A percentile compares a stretch with the other conserved stretches of the same genome.
Conservation (phyloP, 92 coral and sea anemone genomes). For the Chrysogorgia sp. region DNA sequence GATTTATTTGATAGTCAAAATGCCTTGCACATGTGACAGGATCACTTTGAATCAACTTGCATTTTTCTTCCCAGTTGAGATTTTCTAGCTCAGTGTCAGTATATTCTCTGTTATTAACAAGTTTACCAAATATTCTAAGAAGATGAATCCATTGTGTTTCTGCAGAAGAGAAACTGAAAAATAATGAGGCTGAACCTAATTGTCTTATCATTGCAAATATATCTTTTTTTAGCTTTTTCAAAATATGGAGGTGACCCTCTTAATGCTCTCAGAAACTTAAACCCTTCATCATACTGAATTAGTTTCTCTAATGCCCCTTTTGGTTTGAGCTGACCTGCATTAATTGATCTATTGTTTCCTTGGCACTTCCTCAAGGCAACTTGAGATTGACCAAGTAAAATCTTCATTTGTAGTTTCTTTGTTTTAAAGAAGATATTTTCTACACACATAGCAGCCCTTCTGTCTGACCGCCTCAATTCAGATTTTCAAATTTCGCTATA, state of each 20-base stretch:
- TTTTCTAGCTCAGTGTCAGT: no score
- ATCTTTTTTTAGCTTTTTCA: conserved; percentile 61
- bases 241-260: conserved; percentile 79
- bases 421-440: conserved; percentile 47
- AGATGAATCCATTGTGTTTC: no score
- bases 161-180: no score
- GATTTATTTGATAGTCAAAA: no score
- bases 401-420: conserved; percentile 49
- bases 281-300: conserved; percentile 57
- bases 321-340: conserved; percentile 62
- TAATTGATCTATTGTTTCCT: conserved; percentile 23
- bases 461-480: conserved; percentile 21
- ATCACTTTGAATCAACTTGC: no score
- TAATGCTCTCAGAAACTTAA: conserved; percentile 60
- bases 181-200: no score
- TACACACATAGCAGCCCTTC: conserved; percentile 47
- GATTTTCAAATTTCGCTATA: conserved; percentile 37
- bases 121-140: no score
- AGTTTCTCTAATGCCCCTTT: conserved; percentile 52
- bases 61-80: no score
- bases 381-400: conserved; percentile 37
- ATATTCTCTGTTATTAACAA: no score
- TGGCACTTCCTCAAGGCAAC: conserved; percentile 43
- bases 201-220: conserved; percentile 62
- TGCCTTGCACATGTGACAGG: no score